Evolutionary conservation across 2,888 invertebrate genomes (phyloP), one percentile per base, ranked within the genome.

Genomic region (Tenthredo amoena): DNA sequence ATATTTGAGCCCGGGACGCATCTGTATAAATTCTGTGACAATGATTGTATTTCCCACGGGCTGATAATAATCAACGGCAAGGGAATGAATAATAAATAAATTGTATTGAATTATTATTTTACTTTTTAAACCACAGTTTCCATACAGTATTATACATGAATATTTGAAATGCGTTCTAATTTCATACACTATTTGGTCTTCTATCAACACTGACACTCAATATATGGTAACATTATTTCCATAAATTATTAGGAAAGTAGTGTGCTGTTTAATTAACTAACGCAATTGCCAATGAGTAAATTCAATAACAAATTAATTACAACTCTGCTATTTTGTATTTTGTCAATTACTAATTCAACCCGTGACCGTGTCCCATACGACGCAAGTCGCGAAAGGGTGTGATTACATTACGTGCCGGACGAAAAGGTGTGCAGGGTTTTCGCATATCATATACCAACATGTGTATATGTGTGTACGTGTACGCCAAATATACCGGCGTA

Each of bases 11-110:
- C 34, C 18, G 50, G 50, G 47, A 31, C 55, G n/a, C 34, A 77
- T 77, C 47, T 34, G 55, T 77, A 55, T 77, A 26, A 50, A 77
- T 74, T 74, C 15, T 43, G 40, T 74, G 21, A 40, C 72, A 43
- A 43, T 74, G 21, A 74, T 74, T 21, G 72, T 74, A 74, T 74
- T 74, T 74, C 21, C 72, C 72, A 74, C 72, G 40, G n/a, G 72
- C 9, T 21, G 40, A 74, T 43, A 43, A 74, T 74, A 74, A 71
- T 37, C 71, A 68, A 68, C 68, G 68, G 68, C 34, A 4, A 34
- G 68, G 68, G 7, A 68, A 68, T 26, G 18, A 18, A 68, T 34
- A 34, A 68, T 68, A 34, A 18, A 68, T 34, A 34, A 18, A 34
- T 68, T 34, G 15, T 34, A 68, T 62, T 12, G n/a, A 55, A 55